These are phyloP conservation scores for Nephila pilipes DNA, from an alignment of 1,140 invertebrate species.

Conservation along the genomic window DNA sequence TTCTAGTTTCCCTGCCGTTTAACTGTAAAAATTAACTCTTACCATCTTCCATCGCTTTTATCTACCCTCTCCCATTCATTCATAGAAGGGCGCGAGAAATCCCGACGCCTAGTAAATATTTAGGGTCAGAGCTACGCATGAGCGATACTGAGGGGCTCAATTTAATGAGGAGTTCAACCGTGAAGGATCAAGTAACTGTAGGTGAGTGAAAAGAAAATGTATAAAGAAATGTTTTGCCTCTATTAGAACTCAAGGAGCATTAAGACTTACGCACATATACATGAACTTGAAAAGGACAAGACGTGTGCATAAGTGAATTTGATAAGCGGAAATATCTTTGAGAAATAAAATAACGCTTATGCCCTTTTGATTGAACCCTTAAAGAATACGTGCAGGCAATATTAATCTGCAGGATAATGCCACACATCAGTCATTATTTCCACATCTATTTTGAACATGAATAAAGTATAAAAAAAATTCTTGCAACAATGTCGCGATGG, in stretches of 20 bases:
- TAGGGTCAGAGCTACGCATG: slow-evolving; percentile 59
- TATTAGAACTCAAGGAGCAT: not conserved
- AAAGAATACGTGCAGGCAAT: too few relatives aligned
- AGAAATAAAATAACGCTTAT: not conserved
- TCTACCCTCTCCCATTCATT: not conserved
- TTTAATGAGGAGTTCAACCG: slow-evolving; percentile 65
- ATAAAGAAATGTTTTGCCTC: not conserved
- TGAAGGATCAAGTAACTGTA: slow-evolving; percentile 41
- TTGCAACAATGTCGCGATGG: too few relatives aligned
- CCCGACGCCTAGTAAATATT: slow-evolving; percentile 61
- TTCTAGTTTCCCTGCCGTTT: not conserved
- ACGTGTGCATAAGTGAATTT: not conserved
- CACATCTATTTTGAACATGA: too few relatives aligned
- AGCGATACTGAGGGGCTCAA: slow-evolving; percentile 18
- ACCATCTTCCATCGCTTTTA: not conserved
- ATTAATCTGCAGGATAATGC: too few relatives aligned
- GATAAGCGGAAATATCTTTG: not conserved
- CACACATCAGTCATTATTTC: too few relatives aligned
- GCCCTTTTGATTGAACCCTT: not conserved
- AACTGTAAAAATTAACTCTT: not conserved
- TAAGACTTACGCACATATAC: not conserved
- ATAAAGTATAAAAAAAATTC: too few relatives aligned
- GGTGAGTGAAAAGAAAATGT: not conserved
- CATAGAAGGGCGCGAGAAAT: not conserved
- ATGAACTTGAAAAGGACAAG: not conserved